Percentiles rank a stretch among this genome's conserved stretches.
Conservation (phyloP, 2,797 vertebrate species). For the Platalea minor region DNA sequence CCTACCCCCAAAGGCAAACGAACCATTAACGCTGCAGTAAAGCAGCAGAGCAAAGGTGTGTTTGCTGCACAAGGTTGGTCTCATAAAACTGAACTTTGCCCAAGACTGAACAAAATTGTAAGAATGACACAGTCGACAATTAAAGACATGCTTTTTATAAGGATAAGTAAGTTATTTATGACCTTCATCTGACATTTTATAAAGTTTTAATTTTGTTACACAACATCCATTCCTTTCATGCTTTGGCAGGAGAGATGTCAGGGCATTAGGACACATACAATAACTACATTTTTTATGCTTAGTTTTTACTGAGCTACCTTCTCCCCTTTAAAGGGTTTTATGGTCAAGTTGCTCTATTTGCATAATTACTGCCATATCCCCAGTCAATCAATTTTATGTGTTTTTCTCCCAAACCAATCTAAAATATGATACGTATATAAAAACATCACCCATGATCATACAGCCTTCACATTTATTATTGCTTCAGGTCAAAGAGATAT, state of each 20-base stretch:
- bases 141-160: slow-evolving; percentile 19
- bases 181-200: slow-evolving; percentile 14
- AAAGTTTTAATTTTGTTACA: slow-evolving; percentile 36
- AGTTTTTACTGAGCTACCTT: not conserved
- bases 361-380: slow-evolving; percentile 59
- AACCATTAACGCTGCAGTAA: slow-evolving; percentile 73
- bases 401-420: slow-evolving; percentile 21
- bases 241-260: not conserved
- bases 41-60: slow-evolving; percentile 73
- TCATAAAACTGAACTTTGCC: slow-evolving; percentile 76
- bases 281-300: not conserved
- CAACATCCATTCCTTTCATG: slow-evolving; percentile 6
- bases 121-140: slow-evolving; percentile 21
- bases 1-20: slow-evolving; percentile 74
- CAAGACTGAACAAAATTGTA: slow-evolving; percentile 63
- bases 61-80: slow-evolving; percentile 74
- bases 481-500: not conserved
- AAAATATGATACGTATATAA: slow-evolving; percentile 14
- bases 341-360: slow-evolving; percentile 6
- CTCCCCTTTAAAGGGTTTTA: slow-evolving; percentile 30
- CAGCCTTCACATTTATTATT: slow-evolving; percentile 15
- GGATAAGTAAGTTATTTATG: slow-evolving; percentile 45
- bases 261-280: not conserved
- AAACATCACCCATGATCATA: slow-evolving; percentile 2
- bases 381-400: slow-evolving; percentile 47